Percentiles rank a stretch among this genome's conserved stretches.
Evolutionary conservation across 2,888 invertebrate species (phyloP).

Genomic region (Cyrtodaria siliqua): DNA sequence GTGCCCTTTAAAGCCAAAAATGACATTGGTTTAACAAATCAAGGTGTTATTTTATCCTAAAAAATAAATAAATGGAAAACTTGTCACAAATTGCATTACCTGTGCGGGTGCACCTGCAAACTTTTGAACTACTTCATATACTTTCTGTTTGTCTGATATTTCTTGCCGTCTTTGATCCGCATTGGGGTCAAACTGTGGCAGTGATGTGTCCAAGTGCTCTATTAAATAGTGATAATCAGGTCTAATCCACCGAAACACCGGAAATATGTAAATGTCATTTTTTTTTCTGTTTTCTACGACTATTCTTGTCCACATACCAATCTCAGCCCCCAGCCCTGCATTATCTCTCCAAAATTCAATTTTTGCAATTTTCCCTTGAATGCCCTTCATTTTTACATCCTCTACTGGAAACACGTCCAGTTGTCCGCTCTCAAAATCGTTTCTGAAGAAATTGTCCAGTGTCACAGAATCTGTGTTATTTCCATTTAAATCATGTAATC

Average conservation of each 20-base stretch:
- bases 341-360: slow-evolving; percentile 86
- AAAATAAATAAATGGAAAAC: too few relatives aligned
- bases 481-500: slow-evolving; percentile 84
- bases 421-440: slow-evolving; percentile 84
- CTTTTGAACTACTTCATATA: slow-evolving; percentile 75
- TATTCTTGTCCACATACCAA: slow-evolving; percentile 86
- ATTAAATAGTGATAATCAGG: slow-evolving; percentile 83
- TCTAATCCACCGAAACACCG: slow-evolving; percentile 86
- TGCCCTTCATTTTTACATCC: slow-evolving; percentile 52
- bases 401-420: slow-evolving; percentile 81
- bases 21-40: too few relatives aligned
- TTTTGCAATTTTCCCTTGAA: slow-evolving; percentile 67
- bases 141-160: slow-evolving; percentile 81
- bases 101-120: slow-evolving; percentile 69
- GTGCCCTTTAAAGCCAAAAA: too few relatives aligned
- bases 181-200: slow-evolving; percentile 85
- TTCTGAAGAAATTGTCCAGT: slow-evolving; percentile 82
- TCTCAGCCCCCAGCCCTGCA: slow-evolving; percentile 81
- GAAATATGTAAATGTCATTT: slow-evolving; percentile 80
- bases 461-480: slow-evolving; percentile 79
- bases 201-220: slow-evolving; percentile 83
- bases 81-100: too few relatives aligned
- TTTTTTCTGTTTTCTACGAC: slow-evolving; percentile 74
- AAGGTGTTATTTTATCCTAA: too few relatives aligned
- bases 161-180: slow-evolving; percentile 83